Conservation (phyloP, 2,888 invertebrate genomes). For the Apodemia zela region DNA sequence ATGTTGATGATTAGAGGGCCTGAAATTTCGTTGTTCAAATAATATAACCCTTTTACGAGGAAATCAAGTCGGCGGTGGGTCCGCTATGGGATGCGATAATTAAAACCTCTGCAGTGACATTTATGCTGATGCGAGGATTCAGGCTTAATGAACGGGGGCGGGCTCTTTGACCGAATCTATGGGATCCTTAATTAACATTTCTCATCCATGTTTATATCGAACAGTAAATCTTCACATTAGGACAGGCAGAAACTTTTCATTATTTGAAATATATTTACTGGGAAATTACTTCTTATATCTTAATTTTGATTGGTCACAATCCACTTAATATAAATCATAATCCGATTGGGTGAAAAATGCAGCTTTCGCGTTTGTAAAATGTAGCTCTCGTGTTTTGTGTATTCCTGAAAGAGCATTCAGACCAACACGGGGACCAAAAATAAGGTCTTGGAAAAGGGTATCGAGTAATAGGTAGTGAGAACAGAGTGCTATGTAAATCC, state of each 20-base stretch:
- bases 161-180: conserved; percentile 51
- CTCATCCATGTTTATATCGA: conserved; percentile 32
- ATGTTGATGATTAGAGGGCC: conserved; percentile 35
- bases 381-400: too few relatives aligned
- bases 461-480: too few relatives aligned
- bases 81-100: conserved; percentile 52
- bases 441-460: too few relatives aligned
- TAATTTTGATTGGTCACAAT: not conserved
- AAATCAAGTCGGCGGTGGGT: conserved; percentile 55
- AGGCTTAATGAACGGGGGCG: conserved; percentile 59
- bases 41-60: conserved; percentile 50
- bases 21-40: conserved; percentile 42
- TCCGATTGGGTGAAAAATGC: not conserved
- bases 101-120: conserved; percentile 73
- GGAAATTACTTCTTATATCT: not conserved
- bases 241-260: conserved; percentile 6
- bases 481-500: too few relatives aligned
- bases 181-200: conserved; percentile 42
- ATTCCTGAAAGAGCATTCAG: too few relatives aligned
- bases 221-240: conserved; percentile 31
- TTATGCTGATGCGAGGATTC: conserved; percentile 67
- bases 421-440: too few relatives aligned
- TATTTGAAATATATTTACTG: not conserved
- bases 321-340: not conserved
- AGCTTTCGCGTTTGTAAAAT: not conserved